phyloP scores from a whole-genome alignment of 2,797 vertebrate species.

The Eutrigla gurnardus region DNA sequence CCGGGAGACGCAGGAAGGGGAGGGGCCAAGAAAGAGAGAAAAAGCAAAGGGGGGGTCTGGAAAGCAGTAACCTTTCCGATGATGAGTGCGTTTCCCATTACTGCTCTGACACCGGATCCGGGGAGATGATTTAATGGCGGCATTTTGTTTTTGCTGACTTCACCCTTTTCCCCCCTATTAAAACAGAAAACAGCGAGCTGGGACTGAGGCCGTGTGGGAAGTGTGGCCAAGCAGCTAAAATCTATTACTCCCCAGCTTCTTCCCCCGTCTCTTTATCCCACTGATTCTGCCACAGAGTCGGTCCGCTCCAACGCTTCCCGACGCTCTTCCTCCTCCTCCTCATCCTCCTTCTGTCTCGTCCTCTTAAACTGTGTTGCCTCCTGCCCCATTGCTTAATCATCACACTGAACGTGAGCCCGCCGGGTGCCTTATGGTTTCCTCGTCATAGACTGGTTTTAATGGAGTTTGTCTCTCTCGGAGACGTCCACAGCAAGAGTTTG shows the following conservation, averaged over 20 bases:
- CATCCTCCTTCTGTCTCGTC: conserved; percentile 20
- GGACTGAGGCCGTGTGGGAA: conserved; percentile 78
- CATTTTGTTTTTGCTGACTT: conserved; percentile 98
- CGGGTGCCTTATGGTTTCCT: conserved; percentile 42
- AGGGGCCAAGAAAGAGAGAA: conserved; percentile 37
- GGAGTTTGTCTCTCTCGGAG: conserved; percentile 15
- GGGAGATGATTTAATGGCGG: conserved; percentile 94
- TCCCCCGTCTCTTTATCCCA: conserved; percentile 66
- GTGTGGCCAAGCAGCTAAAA: conserved; percentile 86
- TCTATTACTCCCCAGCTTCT: conserved; percentile 76
- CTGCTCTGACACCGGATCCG: conserved; percentile 89
- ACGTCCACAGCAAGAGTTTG: neutral
- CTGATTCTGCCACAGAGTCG: conserved; percentile 54
- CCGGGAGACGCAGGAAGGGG: conserved; percentile 9
- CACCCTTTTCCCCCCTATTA: conserved; percentile 77
- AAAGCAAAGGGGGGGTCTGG: conserved; percentile 71
- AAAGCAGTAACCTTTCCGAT: conserved; percentile 91
- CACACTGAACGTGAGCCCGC: conserved; percentile 35
- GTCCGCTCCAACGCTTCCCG: conserved; percentile 42
- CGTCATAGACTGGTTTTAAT: conserved; percentile 20
- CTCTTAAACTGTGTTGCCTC: conserved; percentile 21
- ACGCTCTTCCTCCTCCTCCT: conserved; percentile 25
- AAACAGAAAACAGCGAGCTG: conserved; percentile 69
- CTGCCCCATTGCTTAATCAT: conserved; percentile 34
- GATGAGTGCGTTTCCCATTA: conserved; percentile 92